phyloP scores from a whole-genome alignment of 2,113 vertebrate genomes.

The Nipponia nippon region DNA sequence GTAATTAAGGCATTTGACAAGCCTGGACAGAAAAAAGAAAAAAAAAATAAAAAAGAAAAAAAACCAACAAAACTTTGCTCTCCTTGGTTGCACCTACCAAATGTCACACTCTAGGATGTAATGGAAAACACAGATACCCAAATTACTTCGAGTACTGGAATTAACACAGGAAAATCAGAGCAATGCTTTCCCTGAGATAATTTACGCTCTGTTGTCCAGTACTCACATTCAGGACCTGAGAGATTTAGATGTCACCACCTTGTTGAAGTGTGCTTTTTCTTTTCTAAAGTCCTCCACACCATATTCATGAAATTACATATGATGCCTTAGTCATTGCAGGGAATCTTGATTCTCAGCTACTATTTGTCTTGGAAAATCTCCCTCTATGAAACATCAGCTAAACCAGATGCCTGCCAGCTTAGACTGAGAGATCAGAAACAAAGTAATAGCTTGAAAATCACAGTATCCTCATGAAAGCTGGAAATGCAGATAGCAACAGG shows the following conservation, averaged over 20 bases:
- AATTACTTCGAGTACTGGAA: neutral
- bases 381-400: neutral
- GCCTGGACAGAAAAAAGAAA: neutral
- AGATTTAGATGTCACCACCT: neutral
- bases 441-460: neutral
- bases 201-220: neutral
- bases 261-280: neutral
- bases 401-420: neutral
- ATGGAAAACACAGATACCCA: neutral
- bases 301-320: neutral
- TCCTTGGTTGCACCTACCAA: neutral
- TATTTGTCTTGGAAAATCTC: neutral
- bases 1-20: neutral
- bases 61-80: neutral
- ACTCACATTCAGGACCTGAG: neutral
- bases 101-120: neutral
- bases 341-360: neutral
- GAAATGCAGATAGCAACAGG: neutral
- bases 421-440: neutral
- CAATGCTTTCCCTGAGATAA: neutral
- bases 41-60: fast-evolving
- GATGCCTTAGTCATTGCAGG: neutral
- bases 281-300: neutral
- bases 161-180: neutral
- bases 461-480: neutral